Conservation (phyloP, 2,113 vertebrate genomes). For the Gavialis gangeticus region DNA sequence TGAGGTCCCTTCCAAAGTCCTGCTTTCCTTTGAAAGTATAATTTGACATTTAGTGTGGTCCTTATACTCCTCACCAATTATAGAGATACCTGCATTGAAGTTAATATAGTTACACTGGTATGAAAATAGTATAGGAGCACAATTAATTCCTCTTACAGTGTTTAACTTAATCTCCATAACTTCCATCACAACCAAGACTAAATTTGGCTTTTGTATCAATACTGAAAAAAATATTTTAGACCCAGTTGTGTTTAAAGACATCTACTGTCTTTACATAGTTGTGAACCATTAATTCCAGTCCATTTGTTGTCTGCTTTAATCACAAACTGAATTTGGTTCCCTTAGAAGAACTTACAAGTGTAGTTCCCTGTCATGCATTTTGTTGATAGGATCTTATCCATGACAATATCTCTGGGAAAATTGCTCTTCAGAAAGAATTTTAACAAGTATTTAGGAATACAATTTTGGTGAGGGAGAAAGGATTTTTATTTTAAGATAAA, state of each 20-base stretch:
- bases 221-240: not conserved
- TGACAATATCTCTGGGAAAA: not conserved
- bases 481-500: not conserved
- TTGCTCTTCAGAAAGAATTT: not conserved
- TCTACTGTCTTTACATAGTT: not conserved
- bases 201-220: not conserved
- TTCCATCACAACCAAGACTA: not conserved
- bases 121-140: not conserved
- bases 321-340: not conserved
- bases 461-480: not conserved
- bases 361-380: not conserved
- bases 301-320: not conserved
- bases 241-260: not conserved
- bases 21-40: too few relatives aligned
- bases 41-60: not conserved
- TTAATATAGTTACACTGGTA: not conserved
- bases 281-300: not conserved
- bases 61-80: not conserved
- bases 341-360: not conserved
- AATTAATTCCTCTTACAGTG: not conserved
- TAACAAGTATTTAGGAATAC: not conserved
- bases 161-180: not conserved
- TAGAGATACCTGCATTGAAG: not conserved
- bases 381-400: not conserved
- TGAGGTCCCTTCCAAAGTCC: too few relatives aligned